phyloP scores from a whole-genome alignment of 2,113 vertebrate genomes.

The Agapornis roseicollis region DNA sequence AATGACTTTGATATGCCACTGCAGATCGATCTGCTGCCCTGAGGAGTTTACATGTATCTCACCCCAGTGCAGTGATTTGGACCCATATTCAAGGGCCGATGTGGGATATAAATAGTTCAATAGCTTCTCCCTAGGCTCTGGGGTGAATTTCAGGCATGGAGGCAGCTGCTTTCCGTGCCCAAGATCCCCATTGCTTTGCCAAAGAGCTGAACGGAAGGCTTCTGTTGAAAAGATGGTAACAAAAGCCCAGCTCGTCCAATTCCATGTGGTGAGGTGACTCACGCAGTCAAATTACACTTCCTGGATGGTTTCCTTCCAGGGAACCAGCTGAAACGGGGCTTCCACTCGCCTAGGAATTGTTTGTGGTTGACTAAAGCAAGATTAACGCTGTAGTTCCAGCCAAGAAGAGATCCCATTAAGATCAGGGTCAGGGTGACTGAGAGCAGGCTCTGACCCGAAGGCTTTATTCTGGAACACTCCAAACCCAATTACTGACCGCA shows the following conservation, averaged over 20 bases:
- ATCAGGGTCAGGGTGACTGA: background rate
- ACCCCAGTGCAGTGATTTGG: background rate
- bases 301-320: constrained; percentile 40
- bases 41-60: background rate
- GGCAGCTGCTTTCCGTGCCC: background rate
- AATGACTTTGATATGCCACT: rapidly evolving
- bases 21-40: background rate
- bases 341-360: constrained; percentile 40
- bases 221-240: background rate
- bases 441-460: background rate
- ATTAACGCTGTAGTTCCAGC: constrained; percentile 4
- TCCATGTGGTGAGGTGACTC: constrained; percentile 21
- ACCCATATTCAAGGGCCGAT: background rate
- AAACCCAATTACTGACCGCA: background rate
- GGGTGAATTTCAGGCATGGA: background rate
- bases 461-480: background rate
- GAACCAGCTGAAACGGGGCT: constrained; percentile 38
- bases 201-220: background rate
- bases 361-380: constrained; percentile 40
- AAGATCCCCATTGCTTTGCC: background rate
- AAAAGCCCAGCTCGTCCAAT: background rate
- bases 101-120: background rate
- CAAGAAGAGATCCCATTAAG: constrained; percentile 60
- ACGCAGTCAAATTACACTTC: constrained; percentile 19
- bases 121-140: background rate